Evolutionary conservation across 2,797 vertebrate genomes (phyloP), one percentile per base, ranked within the genome.

Genomic region (Sparus aurata): DNA sequence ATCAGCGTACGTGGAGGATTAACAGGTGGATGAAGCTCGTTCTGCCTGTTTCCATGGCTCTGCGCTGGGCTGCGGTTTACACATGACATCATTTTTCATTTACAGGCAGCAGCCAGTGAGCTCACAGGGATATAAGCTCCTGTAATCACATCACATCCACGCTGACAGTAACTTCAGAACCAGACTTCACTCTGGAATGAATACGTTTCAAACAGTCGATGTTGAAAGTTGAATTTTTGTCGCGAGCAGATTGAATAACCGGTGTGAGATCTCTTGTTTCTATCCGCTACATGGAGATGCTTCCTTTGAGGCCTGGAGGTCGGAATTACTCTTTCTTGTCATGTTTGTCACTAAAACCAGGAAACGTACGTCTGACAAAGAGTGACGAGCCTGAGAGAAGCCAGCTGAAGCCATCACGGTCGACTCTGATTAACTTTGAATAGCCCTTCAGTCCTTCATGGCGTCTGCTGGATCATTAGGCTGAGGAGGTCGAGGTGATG

Each of bases 1-100:
- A 54, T 77, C 43, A 1, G 67, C n/a, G 50, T 4, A 20, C 15
- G 66, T n/a, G 38, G 54, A 61, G 57, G 73, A 63, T 82, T 68
- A 76, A 75, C 67, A 63, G 6, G 41, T 45, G 62, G 43, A 67
- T 49, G 25, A 38, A 70, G 66, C 54, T 63, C 25, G 7, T 23
- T 43, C 53, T 46, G 66, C 22, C 46, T 18, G 38, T 59, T 75
- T 69, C 30, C 63, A 66, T 23, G 79, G 47, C 47, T 47, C 11
- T 46, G 52, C 30, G 30, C 30, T 7, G 5, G 5, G 30, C 30
- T 5, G 30, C 34, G 34, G 34, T 34, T 34, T 9, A 34, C 34
- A 34, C 34, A 34, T 34, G 34, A 34, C 7, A 8, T 34, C 7
- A 34, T 34, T 2, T 34, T 6, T 34, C 34, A 34, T 34, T 34